Conservation (phyloP, 2,113 vertebrate species). For the Onychostoma macrolepis region DNA sequence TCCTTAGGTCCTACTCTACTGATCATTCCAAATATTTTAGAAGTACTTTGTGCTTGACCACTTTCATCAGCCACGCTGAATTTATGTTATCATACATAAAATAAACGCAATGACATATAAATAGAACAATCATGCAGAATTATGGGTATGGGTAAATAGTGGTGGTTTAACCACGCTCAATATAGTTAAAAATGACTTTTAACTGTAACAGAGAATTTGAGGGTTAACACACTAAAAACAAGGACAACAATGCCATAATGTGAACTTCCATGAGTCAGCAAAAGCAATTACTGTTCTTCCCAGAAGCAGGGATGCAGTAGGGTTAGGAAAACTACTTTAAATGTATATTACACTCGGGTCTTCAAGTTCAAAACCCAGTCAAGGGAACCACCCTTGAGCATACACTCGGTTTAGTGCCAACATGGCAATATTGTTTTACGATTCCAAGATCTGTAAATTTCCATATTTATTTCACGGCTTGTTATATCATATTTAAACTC, state of each 20-base stretch:
- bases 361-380: conserved; percentile 43
- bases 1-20: background rate
- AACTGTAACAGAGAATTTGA: background rate
- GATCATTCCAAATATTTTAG: background rate
- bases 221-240: conserved; percentile 37
- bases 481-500: conserved; percentile 16
- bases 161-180: background rate
- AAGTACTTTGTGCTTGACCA: background rate
- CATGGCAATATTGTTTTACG: conserved; percentile 38
- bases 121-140: background rate
- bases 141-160: background rate
- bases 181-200: background rate
- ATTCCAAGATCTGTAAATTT: conserved; percentile 20
- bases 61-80: background rate
- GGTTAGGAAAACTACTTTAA: conserved; percentile 57
- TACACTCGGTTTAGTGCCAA: background rate
- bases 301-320: conserved; percentile 55
- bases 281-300: conserved; percentile 58
- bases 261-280: conserved; percentile 51
- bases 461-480: conserved; percentile 7
- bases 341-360: conserved; percentile 45
- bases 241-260: conserved; percentile 10
- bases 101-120: background rate
- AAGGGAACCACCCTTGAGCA: conserved; percentile 22
- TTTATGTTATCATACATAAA: background rate